These are phyloP conservation scores for Pterostichus niger DNA, from an alignment of 2,888 invertebrate genomes.

Conservation along the genomic window DNA sequence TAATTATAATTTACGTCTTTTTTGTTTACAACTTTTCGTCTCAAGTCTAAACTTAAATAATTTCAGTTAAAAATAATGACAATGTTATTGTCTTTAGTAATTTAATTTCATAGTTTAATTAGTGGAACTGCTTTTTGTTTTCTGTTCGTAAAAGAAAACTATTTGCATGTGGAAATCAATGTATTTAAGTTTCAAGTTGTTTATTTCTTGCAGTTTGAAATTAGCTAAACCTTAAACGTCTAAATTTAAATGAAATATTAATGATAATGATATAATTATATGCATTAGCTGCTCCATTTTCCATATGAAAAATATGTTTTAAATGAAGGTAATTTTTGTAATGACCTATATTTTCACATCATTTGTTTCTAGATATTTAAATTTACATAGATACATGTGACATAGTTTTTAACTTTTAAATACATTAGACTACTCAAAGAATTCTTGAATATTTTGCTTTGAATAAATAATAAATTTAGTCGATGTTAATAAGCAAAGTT, in stretches of 20 bases:
- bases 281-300: conserved; percentile 16
- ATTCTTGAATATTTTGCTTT: too few species aligned
- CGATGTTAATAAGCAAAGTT: too few species aligned
- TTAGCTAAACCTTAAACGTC: neutral
- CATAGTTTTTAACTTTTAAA: neutral
- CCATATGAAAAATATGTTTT: conserved; percentile 8
- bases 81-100: conserved; percentile 16
- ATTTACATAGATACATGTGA: conserved; percentile 15
- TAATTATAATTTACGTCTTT: conserved; percentile 47
- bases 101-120: conserved; percentile 20
- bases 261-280: conserved; percentile 25
- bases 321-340: conserved; percentile 36
- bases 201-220: conserved; percentile 21
- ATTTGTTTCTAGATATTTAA: conserved; percentile 9
- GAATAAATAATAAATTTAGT: too few species aligned
- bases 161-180: conserved; percentile 8
- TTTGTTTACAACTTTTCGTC: conserved; percentile 27
- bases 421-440: too few species aligned
- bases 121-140: conserved; percentile 2
- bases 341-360: conserved; percentile 24
- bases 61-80: conserved; percentile 30
- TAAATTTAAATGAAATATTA: neutral
- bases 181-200: neutral
- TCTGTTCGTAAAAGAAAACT: neutral
- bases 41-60: neutral